These are phyloP conservation scores for Brachypteracias leptosomus DNA, from an alignment of 2,113 vertebrate genomes.

Conservation along the genomic window DNA sequence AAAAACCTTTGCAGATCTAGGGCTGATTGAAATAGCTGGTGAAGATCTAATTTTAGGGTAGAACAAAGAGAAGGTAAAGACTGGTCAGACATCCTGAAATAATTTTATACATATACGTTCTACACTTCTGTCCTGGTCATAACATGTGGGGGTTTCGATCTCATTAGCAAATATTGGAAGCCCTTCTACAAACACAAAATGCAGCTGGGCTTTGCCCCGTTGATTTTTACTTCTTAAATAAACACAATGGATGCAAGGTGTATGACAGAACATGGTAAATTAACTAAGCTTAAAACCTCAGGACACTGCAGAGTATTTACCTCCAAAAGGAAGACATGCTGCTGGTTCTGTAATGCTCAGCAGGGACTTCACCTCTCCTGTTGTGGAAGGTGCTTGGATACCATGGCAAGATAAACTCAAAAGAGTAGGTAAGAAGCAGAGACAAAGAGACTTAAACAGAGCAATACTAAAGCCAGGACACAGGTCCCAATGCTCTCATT, in stretches of 20 bases:
- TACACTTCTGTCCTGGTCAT: not conserved
- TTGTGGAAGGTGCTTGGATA: not conserved
- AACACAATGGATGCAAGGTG: not conserved
- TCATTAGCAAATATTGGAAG: not conserved
- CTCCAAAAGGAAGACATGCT: not conserved
- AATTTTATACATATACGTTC: not conserved
- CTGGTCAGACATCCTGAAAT: not conserved
- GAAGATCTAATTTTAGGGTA: not conserved
- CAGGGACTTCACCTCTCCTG: not conserved
- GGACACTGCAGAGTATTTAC: not conserved
- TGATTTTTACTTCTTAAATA: not conserved
- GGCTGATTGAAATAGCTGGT: not conserved
- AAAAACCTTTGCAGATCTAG: not conserved
- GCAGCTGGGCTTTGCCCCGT: not conserved
- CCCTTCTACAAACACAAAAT: not conserved
- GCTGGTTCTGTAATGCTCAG: not conserved
- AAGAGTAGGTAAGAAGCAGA: not conserved
- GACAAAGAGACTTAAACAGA: not conserved
- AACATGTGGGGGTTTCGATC: fast-evolving
- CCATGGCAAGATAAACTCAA: not conserved
- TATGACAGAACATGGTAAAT: not conserved
- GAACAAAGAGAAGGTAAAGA: not conserved
- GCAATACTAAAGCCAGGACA: not conserved
- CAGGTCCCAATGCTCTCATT: not conserved
- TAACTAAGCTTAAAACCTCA: not conserved